Evolutionary conservation across 1,140 invertebrate species (phyloP), one percentile per base, ranked within the genome.

Genomic region (Anoplophora glabripennis): DNA sequence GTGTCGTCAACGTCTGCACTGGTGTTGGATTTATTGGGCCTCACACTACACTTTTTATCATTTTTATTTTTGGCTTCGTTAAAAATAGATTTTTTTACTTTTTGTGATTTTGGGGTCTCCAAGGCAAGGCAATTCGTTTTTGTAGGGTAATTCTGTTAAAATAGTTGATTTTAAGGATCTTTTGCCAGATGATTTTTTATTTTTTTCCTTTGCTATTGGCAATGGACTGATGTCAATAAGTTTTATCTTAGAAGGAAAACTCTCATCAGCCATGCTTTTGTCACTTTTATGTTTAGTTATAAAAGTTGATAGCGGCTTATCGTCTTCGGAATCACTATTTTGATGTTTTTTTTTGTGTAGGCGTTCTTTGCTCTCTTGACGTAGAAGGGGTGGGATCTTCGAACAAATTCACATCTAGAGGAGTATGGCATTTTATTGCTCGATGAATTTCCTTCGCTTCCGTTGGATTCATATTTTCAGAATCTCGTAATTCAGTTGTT

Each of bases 111-210:
- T 28, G 21, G 21, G 21, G 5, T 28, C 5, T 28, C 5, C 5
- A 28, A 28, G 2, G 21, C 21, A 3, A 2, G 21, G 21, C 82
- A 47, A 47, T 18, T 65, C 66, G 57, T 59, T 49, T 47, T 40
- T 15, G 11, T 41, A 36, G 9, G 12, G 21, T 48, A 8, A 47
- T n/a, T 12, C 14, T 49, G 37, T 45, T 7, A 51, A n/a, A 49
- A 15, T 17, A 11, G 14, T 42, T 14, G 40, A 42, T 42, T 42
- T 42, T 14, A 42, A 14, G 7, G 11, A 41, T 41, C 17, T 41
- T 55, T 34, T 49, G 14, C 40, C n/a, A 21, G 28, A 21, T 12
- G 14, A 14, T 10, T 21, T 14, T 7, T 57, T 36, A 17, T 49
- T 35, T 57, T 51, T 17, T 48, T 5, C 44, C 28, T 15, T 41